phyloP scores from a whole-genome alignment of 2,888 invertebrate genomes.

The Tinea semifulvella region DNA sequence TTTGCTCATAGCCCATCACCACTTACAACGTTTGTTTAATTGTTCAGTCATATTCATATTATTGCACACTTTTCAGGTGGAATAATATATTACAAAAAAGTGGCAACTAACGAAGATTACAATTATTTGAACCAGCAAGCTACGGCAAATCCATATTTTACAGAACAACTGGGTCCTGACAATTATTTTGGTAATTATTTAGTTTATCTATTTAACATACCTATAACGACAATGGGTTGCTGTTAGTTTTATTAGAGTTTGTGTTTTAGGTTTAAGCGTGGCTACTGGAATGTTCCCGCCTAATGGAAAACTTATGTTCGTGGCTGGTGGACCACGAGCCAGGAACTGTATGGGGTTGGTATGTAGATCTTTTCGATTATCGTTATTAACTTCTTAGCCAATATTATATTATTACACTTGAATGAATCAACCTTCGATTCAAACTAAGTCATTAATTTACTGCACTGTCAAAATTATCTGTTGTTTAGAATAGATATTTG shows the following conservation, averaged over 20 bases:
- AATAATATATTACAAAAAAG: constrained; percentile 36
- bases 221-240: too few relatives aligned
- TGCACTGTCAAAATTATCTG: too few relatives aligned
- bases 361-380: too few relatives aligned
- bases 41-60: too few relatives aligned
- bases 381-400: too few relatives aligned
- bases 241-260: too few relatives aligned
- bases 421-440: too few relatives aligned
- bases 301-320: constrained; percentile 40
- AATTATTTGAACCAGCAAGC: constrained; percentile 15
- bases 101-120: not conserved
- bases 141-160: constrained; percentile 43
- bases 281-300: constrained; percentile 57
- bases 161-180: constrained; percentile 44
- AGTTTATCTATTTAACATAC: not conserved
- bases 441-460: too few relatives aligned
- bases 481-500: too few relatives aligned
- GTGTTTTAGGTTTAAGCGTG: constrained; percentile 57
- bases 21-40: too few relatives aligned
- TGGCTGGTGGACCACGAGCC: constrained; percentile 64
- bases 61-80: constrained; percentile 52
- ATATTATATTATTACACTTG: too few relatives aligned
- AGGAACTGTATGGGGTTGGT: constrained; percentile 45
- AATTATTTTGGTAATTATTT: constrained; percentile 53
- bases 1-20: too few relatives aligned